Conservation (phyloP, 2,888 invertebrate species). For the Matsumyia berberina region DNA sequence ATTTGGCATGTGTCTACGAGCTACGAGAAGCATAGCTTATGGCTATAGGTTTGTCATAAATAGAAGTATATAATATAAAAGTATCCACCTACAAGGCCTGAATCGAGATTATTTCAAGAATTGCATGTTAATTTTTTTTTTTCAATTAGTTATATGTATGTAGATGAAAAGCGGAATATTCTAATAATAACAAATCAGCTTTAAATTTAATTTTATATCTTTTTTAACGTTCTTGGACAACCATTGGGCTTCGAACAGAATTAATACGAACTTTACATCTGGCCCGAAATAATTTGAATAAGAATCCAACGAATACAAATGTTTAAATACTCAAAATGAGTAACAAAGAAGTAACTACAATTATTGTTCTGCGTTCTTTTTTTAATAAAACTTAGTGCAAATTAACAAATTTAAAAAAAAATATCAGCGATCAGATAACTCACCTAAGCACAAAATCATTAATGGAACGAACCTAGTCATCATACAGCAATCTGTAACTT, state of each 20-base stretch:
- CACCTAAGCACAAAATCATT: slow-evolving; percentile 62
- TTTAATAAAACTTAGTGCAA: slow-evolving; percentile 35
- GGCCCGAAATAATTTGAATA: slow-evolving; percentile 37
- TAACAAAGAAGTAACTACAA: slow-evolving; percentile 46
- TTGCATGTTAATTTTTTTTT: background rate
- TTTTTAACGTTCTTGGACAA: slow-evolving; percentile 22
- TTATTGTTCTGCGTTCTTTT: slow-evolving; percentile 49
- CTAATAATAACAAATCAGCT: background rate
- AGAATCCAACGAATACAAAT: slow-evolving; percentile 64
- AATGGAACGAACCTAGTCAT: slow-evolving; percentile 23
- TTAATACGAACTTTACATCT: slow-evolving; percentile 47
- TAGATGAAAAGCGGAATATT: background rate
- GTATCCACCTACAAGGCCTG: background rate
- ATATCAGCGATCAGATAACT: slow-evolving; percentile 58
- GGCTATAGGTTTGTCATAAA: too few species aligned
- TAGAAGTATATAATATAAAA: too few species aligned
- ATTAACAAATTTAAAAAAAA: slow-evolving; percentile 21
- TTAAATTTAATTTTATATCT: slow-evolving; percentile 9
- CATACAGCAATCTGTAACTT: slow-evolving; percentile 22
- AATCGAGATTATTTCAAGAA: slow-evolving; percentile 4
- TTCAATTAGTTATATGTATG: background rate
- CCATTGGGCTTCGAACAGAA: slow-evolving; percentile 43
- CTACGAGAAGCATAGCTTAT: too few species aligned
- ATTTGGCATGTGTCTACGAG: too few species aligned
- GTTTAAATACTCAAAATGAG: slow-evolving; percentile 45